Percentiles rank a stretch among this genome's conserved stretches.
Conservation (phyloP, 2,888 invertebrate genomes). For the Heliconius cydno region DNA sequence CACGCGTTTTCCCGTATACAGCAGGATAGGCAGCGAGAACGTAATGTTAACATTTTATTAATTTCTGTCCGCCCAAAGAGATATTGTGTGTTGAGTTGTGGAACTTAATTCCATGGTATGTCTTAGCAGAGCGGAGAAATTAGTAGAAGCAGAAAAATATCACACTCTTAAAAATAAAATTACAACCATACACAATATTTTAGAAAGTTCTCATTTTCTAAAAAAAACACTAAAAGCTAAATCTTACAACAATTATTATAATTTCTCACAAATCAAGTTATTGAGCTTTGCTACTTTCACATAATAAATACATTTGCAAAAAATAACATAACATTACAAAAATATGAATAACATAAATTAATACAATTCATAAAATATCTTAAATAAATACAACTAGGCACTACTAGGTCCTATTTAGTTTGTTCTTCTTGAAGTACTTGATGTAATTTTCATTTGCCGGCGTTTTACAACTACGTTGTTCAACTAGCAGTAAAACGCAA, state of each 20-base stretch:
- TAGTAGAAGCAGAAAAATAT: too few relatives aligned
- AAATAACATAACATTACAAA: not conserved
- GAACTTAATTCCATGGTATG: too few relatives aligned
- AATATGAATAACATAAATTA: not conserved
- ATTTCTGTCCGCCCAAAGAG: not conserved
- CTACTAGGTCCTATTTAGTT: not conserved
- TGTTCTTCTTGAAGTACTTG: not conserved
- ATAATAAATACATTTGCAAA: too few relatives aligned
- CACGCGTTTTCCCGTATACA: not conserved
- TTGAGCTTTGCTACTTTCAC: too few relatives aligned
- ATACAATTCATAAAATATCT: not conserved
- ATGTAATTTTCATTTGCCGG: conserved; percentile 22
- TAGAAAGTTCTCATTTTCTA: too few relatives aligned
- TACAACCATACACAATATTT: too few relatives aligned
- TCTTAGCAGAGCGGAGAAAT: not conserved
- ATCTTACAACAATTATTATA: too few relatives aligned
- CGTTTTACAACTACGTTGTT: conserved; percentile 32
- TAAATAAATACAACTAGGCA: not conserved
- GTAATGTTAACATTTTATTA: not conserved
- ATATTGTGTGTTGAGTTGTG: too few relatives aligned
- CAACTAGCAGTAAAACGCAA: conserved; percentile 34
- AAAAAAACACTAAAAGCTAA: too few relatives aligned
- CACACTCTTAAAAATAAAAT: too few relatives aligned
- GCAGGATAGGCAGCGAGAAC: not conserved
- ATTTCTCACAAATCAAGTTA: too few relatives aligned